phyloP scores from a whole-genome alignment of 2,113 vertebrate species.

The Menura novaehollandiae region DNA sequence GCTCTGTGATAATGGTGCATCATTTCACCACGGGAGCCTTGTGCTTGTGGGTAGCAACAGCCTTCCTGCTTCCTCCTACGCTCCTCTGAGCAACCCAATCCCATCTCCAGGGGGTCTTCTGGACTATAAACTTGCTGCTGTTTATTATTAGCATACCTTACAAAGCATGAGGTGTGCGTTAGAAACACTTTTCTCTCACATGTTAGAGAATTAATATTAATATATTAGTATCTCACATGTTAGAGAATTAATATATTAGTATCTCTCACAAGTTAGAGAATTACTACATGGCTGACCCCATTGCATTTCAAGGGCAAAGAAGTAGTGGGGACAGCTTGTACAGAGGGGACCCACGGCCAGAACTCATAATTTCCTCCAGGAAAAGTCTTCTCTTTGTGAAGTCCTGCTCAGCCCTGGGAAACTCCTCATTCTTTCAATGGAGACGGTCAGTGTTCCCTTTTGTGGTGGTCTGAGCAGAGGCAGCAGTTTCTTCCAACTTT shows the following conservation, averaged over 20 bases:
- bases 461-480: not conserved
- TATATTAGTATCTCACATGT: not conserved
- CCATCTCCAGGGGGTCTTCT: not conserved
- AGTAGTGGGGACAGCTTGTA: accelerated
- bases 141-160: not conserved
- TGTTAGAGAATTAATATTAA: not conserved
- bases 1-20: not conserved
- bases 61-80: not conserved
- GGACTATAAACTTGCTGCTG: not conserved
- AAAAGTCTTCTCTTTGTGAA: not conserved
- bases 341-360: too few relatives aligned
- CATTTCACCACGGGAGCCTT: not conserved
- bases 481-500: too few relatives aligned
- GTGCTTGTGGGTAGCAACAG: not conserved
- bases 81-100: not conserved
- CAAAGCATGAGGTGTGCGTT: not conserved
- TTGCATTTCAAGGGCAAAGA: not conserved
- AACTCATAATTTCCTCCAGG: not conserved
- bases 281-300: not conserved
- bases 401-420: not conserved
- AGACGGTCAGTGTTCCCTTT: not conserved
- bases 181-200: not conserved
- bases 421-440: not conserved
- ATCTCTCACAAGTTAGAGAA: not conserved
- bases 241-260: not conserved